Base-by-base conservation (phyloP, 2,797 vertebrate genomes). In the Coreius guichenoti region DNA sequence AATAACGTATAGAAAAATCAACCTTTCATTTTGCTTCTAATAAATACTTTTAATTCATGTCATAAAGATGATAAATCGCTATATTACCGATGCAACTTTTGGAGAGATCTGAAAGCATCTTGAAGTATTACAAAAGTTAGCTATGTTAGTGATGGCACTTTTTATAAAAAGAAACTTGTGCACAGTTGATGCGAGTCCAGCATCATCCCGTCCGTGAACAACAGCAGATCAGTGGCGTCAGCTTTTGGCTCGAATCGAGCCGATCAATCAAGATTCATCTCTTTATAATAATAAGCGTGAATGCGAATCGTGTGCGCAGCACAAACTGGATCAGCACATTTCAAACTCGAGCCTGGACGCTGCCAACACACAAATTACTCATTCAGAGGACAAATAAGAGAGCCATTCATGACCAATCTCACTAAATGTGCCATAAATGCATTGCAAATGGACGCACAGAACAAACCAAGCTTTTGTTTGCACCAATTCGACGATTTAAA, bases 401-500 rank as follows among this genome's bases (percentile, higher is more conserved):
- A 56, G 45, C 84, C 49, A 80, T 90, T 90, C 87, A 86, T 23
- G 23, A 31, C 16, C 1, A 43, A 68, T 29, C 36, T 75, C 26
- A 12, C 45, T n/a, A 49, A 73, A 45, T 49, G 14, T 23, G 61
- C 36, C 43, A 51, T 26, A 65, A 31, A 61, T 19, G 26, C 36
- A 68, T n/a, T n/a, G 8, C 78, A 33, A 72, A 61, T 39, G 54
- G 45, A 73, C 31, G 8, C 80, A 31, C 9, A 12, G 23, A 83
- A 86, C 81, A 86, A 78, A 77, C 78, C 29, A n/a, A 26, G 9
- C 29, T 70, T 83, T 70, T 84, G 85, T 87, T 69, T 16, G 26
- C 47, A 87, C 80, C 86, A 89, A 84, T 81, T 78, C 83, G 87
- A 86, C 61, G 87, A 81, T 88, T 90, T 74, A 89, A 63, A 88